A percentile compares a stretch with the other conserved stretches of the same genome.
Evolutionary conservation across 2,113 vertebrate species (phyloP).

Genomic region (Sterrhoptilus dennistouni): DNA sequence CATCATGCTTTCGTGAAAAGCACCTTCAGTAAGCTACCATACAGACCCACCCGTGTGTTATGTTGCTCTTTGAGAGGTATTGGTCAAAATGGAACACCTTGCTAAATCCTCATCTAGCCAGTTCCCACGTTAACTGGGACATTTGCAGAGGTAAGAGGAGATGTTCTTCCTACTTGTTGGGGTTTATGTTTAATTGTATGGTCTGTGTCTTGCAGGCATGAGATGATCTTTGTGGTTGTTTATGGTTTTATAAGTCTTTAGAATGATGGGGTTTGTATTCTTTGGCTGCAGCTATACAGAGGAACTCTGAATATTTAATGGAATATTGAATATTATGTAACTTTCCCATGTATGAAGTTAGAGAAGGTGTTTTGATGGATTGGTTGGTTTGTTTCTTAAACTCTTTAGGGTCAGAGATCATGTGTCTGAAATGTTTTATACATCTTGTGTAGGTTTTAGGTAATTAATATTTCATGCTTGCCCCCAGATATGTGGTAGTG

Average conservation of each 20-base stretch:
- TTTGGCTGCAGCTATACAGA: neutral
- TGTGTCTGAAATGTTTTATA: neutral
- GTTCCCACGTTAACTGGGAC: neutral
- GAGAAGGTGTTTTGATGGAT: neutral
- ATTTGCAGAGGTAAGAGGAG: neutral
- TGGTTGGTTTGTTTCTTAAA: neutral
- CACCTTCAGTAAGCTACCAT: neutral
- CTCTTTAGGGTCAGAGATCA: neutral
- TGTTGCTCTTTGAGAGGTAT: neutral
- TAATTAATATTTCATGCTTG: constrained; percentile 23
- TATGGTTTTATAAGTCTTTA: neutral
- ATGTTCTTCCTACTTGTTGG: neutral
- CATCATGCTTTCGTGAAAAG: neutral
- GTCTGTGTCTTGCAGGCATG: neutral
- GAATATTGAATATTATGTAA: neutral
- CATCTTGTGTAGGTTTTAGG: neutral
- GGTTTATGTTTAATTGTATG: neutral
- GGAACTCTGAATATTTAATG: neutral
- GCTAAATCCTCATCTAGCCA: neutral
- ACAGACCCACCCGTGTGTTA: fast-evolving
- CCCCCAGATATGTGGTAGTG: neutral
- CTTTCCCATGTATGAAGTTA: neutral
- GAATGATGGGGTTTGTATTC: neutral
- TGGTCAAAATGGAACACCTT: neutral
- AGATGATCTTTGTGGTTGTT: neutral